A percentile compares a stretch with the other conserved stretches of the same genome.
Conservation (phyloP, 2,797 vertebrate species). For the Sebastes vulpes region DNA sequence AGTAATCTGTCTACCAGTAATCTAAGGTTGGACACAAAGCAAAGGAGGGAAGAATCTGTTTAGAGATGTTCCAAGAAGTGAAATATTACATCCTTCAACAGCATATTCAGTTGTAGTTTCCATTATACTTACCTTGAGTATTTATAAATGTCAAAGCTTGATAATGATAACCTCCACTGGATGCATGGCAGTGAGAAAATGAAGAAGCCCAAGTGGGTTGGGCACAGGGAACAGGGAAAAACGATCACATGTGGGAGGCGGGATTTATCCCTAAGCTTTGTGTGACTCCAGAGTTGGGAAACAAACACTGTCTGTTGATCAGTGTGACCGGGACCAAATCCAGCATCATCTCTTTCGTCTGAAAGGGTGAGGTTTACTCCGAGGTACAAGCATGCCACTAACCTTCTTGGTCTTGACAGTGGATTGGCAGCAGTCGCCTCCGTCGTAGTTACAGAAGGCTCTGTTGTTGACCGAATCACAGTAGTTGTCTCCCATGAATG, state of each 20-base stretch:
- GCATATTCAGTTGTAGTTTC: conserved; percentile 25
- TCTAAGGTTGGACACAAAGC: conserved; percentile 28
- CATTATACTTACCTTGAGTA: conserved; percentile 18
- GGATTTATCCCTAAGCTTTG: conserved; percentile 15
- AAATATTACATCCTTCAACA: conserved; percentile 23
- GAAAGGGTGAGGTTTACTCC: not conserved
- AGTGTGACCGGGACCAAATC: conserved; percentile 12
- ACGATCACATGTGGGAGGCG: not conserved
- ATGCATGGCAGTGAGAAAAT: not conserved
- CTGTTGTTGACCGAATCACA: conserved; percentile 97
- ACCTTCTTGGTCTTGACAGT: conserved; percentile 99
- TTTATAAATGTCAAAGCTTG: conserved; percentile 15
- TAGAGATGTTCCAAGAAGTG: conserved; percentile 40
- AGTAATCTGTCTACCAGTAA: conserved; percentile 62
- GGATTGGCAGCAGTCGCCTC: conserved; percentile 97
- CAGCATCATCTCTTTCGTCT: not conserved
- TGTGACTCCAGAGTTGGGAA: conserved; percentile 17
- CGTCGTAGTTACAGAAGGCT: conserved; percentile 98
- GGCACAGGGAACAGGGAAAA: not conserved
- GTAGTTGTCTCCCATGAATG: conserved; percentile 98
- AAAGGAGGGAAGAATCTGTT: conserved; percentile 41
- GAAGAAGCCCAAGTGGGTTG: not conserved
- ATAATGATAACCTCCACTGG: not conserved
- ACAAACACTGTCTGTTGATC: conserved; percentile 24
- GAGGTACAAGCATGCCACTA: conserved; percentile 47